Evolutionary conservation across 1,140 invertebrate species (phyloP), one percentile per base, ranked within the genome.

Genomic region (Caenorhabditis brenneri): DNA sequence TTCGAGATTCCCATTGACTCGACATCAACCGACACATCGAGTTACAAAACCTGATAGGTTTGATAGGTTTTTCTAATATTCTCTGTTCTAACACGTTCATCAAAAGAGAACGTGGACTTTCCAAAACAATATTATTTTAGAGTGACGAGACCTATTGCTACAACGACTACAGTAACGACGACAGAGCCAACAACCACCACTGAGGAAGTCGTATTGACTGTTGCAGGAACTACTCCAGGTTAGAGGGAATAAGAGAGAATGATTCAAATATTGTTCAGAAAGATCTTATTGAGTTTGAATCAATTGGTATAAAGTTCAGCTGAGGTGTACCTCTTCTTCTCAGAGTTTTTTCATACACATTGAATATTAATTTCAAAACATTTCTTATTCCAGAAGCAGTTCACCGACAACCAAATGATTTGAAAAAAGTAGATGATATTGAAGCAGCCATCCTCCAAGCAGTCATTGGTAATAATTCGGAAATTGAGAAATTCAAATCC

Each of bases 41-140:
- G 36, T 74, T 24, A 24, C 65, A 27, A 74, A 74, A 42, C 33
- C 36, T 42, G 36, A 74, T 74, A 74, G 65, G 65, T 74, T 74
- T 74, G 65, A 74, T 74, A 42, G 33, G 65, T 74, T 74, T 69
- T n/a, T n/a, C n/a, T n/a, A n/a, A n/a, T n/a, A n/a, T n/a, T n/a
- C n/a, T n/a, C n/a, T n/a, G n/a, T n/a, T 74, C 65, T 74, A 74
- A 74, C 36, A 24, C 9, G 3, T n/a, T 55, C 19, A 55, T 10
- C 24, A 27, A n/a, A 9, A 55, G 48, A 51, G n/a, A 51, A n/a
- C 48, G 19, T 19, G 48, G n/a, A n/a, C 16, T 51, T 51, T 4
- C 0, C 5, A n/a, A 12, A 9, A 1, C 10, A 51, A 19, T 39
- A 24, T 36, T 12, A 36, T 24, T 74, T 74, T 22, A 74, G 65